These are phyloP conservation scores for Otus sunia DNA, from an alignment of 2,113 vertebrate genomes.

Conservation along the genomic window DNA sequence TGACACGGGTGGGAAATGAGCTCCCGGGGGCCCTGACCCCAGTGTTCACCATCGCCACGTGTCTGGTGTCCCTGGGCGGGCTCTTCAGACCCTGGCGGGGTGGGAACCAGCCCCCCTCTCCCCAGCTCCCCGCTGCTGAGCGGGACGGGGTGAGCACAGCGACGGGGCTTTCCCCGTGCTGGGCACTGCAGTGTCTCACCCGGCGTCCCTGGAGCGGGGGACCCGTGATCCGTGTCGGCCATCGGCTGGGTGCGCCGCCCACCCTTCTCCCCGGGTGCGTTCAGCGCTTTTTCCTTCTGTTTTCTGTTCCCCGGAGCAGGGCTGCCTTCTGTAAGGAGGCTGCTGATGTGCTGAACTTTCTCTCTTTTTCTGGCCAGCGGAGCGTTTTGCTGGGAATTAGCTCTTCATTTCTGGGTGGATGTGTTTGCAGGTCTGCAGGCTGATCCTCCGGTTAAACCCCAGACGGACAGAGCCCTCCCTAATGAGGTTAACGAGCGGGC, in stretches of 20 bases:
- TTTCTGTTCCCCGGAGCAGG: background rate
- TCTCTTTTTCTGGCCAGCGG: background rate
- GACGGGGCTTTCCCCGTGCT: accelerated
- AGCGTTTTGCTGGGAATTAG: background rate
- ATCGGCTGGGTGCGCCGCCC: too few species aligned
- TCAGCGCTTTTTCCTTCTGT: background rate
- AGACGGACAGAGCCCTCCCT: background rate
- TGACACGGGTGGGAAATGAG: background rate
- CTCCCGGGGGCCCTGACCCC: background rate
- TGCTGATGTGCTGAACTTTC: background rate
- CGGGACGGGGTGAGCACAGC: accelerated
- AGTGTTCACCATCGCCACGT: accelerated
- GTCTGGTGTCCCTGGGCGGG: background rate
- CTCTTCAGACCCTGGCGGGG: background rate
- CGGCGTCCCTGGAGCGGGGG: background rate
- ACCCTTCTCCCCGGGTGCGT: background rate
- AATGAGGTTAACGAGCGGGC: background rate
- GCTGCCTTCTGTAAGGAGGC: background rate
- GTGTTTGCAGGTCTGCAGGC: background rate
- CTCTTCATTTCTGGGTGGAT: background rate
- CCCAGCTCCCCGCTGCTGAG: background rate
- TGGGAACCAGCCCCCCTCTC: background rate
- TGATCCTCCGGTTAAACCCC: background rate
- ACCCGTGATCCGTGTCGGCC: too few species aligned
- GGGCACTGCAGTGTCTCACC: background rate